These are phyloP conservation scores for Philonicus albiceps DNA, from an alignment of 2,888 invertebrate species.

Conservation along the genomic window DNA sequence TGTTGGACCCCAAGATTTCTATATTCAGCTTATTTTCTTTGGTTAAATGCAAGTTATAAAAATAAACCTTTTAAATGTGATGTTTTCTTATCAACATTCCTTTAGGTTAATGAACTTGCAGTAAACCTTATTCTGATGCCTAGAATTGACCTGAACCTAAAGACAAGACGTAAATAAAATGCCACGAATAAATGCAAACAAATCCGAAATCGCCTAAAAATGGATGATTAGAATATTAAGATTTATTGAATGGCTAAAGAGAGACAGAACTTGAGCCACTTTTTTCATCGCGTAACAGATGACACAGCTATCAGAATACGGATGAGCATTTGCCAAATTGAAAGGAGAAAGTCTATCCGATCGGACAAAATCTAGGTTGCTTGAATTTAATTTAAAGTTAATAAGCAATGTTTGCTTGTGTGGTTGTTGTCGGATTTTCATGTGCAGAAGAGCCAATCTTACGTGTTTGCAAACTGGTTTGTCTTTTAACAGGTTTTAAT, in stretches of 20 bases:
- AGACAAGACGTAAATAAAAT: not conserved
- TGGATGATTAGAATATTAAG: not conserved
- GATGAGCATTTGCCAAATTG: not conserved
- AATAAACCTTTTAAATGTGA: not conserved
- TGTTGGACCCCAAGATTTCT: not conserved
- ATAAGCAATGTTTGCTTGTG: not conserved
- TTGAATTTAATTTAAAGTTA: not conserved
- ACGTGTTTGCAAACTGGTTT: not conserved
- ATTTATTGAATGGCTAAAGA: not conserved
- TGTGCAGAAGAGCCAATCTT: not conserved
- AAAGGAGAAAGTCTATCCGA: not conserved
- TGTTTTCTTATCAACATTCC: not conserved
- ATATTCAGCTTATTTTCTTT: not conserved
- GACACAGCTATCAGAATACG: not conserved
- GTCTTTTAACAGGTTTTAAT: not conserved
- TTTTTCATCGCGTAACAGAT: not conserved
- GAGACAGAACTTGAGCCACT: not conserved
- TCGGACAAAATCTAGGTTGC: not conserved
- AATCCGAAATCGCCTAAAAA: not conserved
- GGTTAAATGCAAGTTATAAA: not conserved
- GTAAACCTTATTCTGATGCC: not conserved
- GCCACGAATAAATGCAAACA: not conserved
- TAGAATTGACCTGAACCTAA: not conserved
- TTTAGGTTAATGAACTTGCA: not conserved
- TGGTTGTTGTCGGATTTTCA: not conserved